Evolutionary conservation across 1,140 invertebrate species (phyloP).

Genomic region (Lucilia cuprina): DNA sequence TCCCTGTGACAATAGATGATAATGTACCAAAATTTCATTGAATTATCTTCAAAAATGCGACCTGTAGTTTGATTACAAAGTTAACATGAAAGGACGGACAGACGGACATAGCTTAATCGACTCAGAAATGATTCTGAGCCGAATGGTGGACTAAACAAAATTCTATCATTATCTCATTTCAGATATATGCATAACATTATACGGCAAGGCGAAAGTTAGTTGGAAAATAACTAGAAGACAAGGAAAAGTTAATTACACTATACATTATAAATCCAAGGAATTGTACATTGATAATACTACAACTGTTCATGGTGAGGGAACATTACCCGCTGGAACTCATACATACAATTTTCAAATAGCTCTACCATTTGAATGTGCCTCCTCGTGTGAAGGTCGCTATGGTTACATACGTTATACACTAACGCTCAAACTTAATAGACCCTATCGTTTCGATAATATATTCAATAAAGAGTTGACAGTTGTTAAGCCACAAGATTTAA

Average conservation of each 20-base stretch:
- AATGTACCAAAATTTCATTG: too few species aligned
- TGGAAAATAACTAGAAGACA: slow-evolving; percentile 45
- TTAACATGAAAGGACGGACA: too few species aligned
- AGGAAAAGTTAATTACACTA: slow-evolving; percentile 32
- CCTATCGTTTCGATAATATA: slow-evolving; percentile 75
- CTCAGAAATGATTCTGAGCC: too few species aligned
- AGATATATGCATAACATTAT: too few species aligned
- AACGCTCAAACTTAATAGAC: slow-evolving; percentile 70
- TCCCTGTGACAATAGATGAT: too few species aligned
- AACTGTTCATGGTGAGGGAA: neutral
- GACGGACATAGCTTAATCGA: too few species aligned
- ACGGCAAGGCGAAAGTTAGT: slow-evolving; percentile 51
- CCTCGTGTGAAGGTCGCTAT: slow-evolving; percentile 73
- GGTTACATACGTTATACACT: slow-evolving; percentile 72
- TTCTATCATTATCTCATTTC: too few species aligned
- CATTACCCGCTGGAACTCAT: neutral
- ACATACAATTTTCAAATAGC: neutral
- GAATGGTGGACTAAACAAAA: too few species aligned
- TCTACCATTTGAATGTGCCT: slow-evolving; percentile 67
- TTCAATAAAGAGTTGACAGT: slow-evolving; percentile 74
- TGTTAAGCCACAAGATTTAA: slow-evolving; percentile 72
- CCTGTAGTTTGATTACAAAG: too few species aligned
- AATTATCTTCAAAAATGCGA: too few species aligned
- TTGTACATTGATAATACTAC: neutral
- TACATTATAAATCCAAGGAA: slow-evolving; percentile 38